These are phyloP conservation scores for Orius insidiosus DNA, from an alignment of 1,140 invertebrate species.

Conservation along the genomic window DNA sequence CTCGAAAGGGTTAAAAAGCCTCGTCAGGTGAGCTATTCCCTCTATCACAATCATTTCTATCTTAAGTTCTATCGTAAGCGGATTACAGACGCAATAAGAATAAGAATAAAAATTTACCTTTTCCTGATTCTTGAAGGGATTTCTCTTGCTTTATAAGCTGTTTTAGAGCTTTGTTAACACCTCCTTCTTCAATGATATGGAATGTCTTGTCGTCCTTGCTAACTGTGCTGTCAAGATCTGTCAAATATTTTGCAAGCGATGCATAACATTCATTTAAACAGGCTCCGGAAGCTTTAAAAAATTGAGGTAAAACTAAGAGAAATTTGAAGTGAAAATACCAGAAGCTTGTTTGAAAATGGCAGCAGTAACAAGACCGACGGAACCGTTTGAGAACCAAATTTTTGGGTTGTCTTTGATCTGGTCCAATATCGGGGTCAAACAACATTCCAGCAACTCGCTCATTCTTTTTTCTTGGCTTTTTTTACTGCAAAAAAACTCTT, in stretches of 20 bases:
- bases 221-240: slow-evolving; percentile 27
- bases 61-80: background rate
- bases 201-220: slow-evolving; percentile 19
- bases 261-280: slow-evolving; percentile 26
- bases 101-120: too few relatives aligned
- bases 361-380: slow-evolving; percentile 47
- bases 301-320: slow-evolving; percentile 13
- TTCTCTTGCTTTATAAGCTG: slow-evolving; percentile 54
- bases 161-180: slow-evolving; percentile 62
- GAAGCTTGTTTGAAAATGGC: slow-evolving; percentile 46
- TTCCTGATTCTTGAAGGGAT: background rate
- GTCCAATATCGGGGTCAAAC: slow-evolving; percentile 42
- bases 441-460: slow-evolving; percentile 47
- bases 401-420: slow-evolving; percentile 39
- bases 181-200: slow-evolving; percentile 56
- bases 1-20: too few relatives aligned
- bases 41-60: background rate
- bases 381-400: slow-evolving; percentile 50
- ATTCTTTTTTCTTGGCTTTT: slow-evolving; percentile 55
- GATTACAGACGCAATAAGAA: too few relatives aligned
- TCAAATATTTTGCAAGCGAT: slow-evolving; percentile 29
- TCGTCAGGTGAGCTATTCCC: too few relatives aligned
- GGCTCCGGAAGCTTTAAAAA: slow-evolving; percentile 20
- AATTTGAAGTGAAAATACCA: slow-evolving; percentile 23
- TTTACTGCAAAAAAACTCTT: background rate